Evolutionary conservation across 2,888 invertebrate species (phyloP).

Genomic region (Dolomedes plantarius): DNA sequence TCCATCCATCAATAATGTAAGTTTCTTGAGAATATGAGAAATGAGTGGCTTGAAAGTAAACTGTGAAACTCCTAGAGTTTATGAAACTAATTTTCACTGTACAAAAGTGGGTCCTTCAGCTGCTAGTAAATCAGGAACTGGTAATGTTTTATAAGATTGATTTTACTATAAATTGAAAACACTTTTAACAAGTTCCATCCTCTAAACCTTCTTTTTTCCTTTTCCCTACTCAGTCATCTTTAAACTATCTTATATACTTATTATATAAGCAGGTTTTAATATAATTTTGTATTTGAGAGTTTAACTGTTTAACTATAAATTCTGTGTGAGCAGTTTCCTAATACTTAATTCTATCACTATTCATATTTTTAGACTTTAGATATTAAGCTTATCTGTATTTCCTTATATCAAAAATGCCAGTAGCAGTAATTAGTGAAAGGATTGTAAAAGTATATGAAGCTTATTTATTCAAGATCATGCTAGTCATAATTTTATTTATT

Average conservation of each 20-base stretch:
- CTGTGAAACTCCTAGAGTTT: too few species aligned
- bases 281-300: not conserved
- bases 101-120: too few species aligned
- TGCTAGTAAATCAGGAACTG: too few species aligned
- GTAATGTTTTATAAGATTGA: too few species aligned
- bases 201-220: not conserved
- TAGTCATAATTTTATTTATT: conserved; percentile 11
- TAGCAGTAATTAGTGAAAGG: not conserved
- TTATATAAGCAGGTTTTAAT: not conserved
- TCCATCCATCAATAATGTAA: too few species aligned
- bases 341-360: not conserved
- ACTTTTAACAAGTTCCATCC: not conserved
- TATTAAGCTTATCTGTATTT: not conserved
- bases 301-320: not conserved
- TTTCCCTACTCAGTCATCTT: not conserved
- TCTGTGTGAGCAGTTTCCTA: not conserved
- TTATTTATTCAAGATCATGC: not conserved
- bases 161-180: not conserved
- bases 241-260: not conserved
- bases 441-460: not conserved
- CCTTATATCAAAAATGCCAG: not conserved
- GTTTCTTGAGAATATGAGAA: too few species aligned
- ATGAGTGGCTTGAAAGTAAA: too few species aligned
- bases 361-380: not conserved
- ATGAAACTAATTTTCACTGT: too few species aligned